These are phyloP conservation scores for Theocolax elegans DNA, from an alignment of 1,140 invertebrate species.

Conservation along the genomic window DNA sequence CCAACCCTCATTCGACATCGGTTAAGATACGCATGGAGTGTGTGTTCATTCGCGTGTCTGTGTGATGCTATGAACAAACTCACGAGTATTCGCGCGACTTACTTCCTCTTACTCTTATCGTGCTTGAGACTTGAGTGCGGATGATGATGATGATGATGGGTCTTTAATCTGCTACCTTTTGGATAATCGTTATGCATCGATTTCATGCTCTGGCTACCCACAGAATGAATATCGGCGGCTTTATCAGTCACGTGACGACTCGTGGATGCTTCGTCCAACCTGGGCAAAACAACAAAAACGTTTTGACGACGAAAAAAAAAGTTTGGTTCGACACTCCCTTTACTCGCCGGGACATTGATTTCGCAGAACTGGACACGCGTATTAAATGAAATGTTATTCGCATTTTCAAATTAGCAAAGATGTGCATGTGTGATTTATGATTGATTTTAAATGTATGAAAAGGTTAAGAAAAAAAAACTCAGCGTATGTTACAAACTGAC, in stretches of 20 bases:
- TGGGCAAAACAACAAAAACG: conserved; percentile 58
- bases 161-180: conserved; percentile 59
- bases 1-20: background rate
- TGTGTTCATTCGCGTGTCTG: conserved; percentile 15
- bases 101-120: conserved; percentile 65
- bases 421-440: no score
- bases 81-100: conserved; percentile 24
- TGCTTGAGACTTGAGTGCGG: conserved; percentile 53
- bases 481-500: no score
- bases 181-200: conserved; percentile 50
- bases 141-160: conserved; percentile 60
- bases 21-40: conserved; percentile 4
- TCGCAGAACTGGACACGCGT: background rate
- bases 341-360: background rate
- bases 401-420: no score
- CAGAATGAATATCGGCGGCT: conserved; percentile 51
- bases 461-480: no score
- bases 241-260: conserved; percentile 61
- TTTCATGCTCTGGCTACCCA: conserved; percentile 54
- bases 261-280: conserved; percentile 63
- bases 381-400: no score
- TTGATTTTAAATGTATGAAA: no score
- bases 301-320: conserved; percentile 38
- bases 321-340: background rate
- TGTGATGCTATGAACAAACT: conserved; percentile 24